A percentile compares a stretch with the other conserved stretches of the same genome.
phyloP scores from a whole-genome alignment of 2,113 vertebrate genomes.

The Mus pahari region DNA sequence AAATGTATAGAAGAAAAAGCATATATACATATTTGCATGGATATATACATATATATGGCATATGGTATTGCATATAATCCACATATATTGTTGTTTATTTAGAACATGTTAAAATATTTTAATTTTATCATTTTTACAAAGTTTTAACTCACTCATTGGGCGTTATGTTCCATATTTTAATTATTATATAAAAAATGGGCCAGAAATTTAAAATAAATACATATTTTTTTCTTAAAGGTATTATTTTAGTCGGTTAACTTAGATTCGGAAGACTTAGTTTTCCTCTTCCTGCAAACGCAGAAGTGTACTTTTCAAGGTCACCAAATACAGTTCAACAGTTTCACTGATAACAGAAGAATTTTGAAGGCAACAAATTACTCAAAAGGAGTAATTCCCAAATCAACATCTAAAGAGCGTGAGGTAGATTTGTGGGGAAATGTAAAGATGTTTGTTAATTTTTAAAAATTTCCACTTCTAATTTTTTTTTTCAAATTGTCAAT shows the following conservation, averaged over 20 bases:
- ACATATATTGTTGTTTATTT: neutral
- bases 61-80: neutral
- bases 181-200: neutral
- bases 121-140: neutral
- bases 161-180: neutral
- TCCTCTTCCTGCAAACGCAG: neutral
- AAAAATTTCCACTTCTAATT: neutral
- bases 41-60: neutral
- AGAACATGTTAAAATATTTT: neutral
- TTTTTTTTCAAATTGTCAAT: neutral
- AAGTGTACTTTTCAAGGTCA: neutral
- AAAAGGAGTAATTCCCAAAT: neutral
- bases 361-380: neutral
- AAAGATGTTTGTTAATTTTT: neutral
- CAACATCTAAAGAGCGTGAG: neutral
- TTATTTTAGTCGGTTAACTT: neutral
- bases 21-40: neutral
- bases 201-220: neutral
- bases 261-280: neutral
- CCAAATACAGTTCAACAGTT: neutral
- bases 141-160: neutral
- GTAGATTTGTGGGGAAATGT: neutral
- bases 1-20: neutral
- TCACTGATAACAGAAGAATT: neutral
- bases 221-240: neutral